Evolutionary conservation across 2,113 vertebrate genomes (phyloP), one percentile per base, ranked within the genome.

Genomic region (Pyrgilauda ruficollis): DNA sequence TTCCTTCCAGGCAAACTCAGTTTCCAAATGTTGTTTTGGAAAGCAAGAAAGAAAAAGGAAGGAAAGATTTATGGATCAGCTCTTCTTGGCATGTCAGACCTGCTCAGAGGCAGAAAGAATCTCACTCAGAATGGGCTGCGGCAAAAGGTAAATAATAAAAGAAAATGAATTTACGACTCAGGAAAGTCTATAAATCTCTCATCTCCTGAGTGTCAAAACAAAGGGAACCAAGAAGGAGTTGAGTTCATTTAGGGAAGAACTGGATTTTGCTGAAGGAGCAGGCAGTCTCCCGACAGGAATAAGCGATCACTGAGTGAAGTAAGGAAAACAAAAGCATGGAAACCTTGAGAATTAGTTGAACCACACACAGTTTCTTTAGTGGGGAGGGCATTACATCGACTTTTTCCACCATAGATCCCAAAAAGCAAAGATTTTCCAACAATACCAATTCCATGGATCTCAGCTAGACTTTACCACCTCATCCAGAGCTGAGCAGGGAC

Each of bases 11-110:
- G 97, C 95, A 96, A 97, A 86, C 28, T 93, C 84, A 73, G 72
- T 86, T 96, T 78, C 64, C 55, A 87, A 91, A 95, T 90, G 84
- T 70, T 96, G 91, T 86, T 96, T 93, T 94, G 86, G 87, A 96
- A 95, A 75, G 87, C 76, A 93, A 91, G 77, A 68, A 95, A 93
- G 74, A 77, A 94, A 94, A 94, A 92, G 87, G 90, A 93, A 96
- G 91, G 94, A 83, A 96, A 97, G 95, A 97, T 97, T 97, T 96
- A 97, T 90, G 93, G 88, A 92, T 93, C 82, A 90, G 76, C 78
- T 93, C 62, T 50, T 96, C 90, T 96, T 97, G 97, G 95, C 97
- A 97, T 66, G 76, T 67, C 72, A 87, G 79, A 59, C 85, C 76
- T 15, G 93, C 95, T 97, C 2, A 4, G 52, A 94, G 97, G 97